These are phyloP conservation scores for Axis porcinus DNA, from an alignment of 2,113 vertebrate genomes.

Conservation along the genomic window DNA sequence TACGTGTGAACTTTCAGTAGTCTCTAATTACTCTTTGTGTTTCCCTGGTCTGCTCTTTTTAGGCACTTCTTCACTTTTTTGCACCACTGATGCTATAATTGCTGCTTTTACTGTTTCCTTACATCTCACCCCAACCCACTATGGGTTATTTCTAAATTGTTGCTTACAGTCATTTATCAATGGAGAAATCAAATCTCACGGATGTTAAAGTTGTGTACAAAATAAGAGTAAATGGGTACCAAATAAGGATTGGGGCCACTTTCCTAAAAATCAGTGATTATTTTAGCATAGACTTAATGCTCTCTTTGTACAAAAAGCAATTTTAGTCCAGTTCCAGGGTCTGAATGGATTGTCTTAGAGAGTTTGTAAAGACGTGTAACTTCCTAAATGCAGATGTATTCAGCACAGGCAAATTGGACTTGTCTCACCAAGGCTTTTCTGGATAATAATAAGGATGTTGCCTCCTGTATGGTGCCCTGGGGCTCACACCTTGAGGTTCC, in stretches of 20 bases:
- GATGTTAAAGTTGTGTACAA: not conserved
- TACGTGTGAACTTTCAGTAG: not conserved
- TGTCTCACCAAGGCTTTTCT: not conserved
- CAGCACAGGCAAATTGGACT: not conserved
- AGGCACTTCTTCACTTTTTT: not conserved
- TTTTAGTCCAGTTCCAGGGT: not conserved
- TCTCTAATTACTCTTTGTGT: not conserved
- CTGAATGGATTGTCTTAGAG: not conserved
- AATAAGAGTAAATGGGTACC: not conserved
- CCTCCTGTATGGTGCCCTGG: not conserved
- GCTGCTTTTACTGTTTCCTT: not conserved
- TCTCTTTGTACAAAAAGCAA: not conserved
- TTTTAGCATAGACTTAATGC: not conserved
- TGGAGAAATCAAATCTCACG: not conserved
- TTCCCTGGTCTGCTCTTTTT: not conserved
- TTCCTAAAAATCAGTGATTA: not conserved
- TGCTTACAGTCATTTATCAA: not conserved
- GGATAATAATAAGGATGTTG: not conserved
- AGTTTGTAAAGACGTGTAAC: not conserved
- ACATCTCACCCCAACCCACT: not conserved
- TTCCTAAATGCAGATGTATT: not conserved
- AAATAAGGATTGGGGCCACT: not conserved
- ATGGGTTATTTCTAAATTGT: not conserved
- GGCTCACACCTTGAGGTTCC: not conserved
- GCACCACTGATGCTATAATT: not conserved